Evolutionary conservation across 2,113 vertebrate species (phyloP).

Genomic region (Echinops telfairi): DNA sequence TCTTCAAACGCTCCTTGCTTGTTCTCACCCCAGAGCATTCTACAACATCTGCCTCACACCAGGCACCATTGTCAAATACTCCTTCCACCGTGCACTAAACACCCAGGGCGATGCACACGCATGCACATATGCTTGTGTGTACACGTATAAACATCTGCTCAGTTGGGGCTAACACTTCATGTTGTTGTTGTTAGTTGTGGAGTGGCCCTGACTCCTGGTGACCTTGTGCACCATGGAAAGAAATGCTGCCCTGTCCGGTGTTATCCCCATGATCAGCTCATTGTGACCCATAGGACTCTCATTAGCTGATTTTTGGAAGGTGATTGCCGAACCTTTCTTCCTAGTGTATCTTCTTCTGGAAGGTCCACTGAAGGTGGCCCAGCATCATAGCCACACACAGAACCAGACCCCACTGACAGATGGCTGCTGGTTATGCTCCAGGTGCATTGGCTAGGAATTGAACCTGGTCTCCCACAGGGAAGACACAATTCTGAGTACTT

Average conservation of each 20-base stretch:
- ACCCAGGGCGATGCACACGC: not conserved
- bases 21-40: not conserved
- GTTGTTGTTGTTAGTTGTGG: not conserved
- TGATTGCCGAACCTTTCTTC: not conserved
- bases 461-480: not conserved
- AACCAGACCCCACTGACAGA: not conserved
- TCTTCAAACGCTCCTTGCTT: not conserved
- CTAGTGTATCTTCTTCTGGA: not conserved
- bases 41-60: not conserved
- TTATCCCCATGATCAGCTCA: not conserved
- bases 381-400: not conserved
- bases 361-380: not conserved
- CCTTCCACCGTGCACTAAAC: not conserved
- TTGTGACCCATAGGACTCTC: not conserved
- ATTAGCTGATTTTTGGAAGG: not conserved
- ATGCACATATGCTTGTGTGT: not conserved
- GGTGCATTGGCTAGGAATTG: not conserved
- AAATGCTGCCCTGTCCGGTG: not conserved
- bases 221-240: not conserved
- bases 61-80: not conserved
- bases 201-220: not conserved
- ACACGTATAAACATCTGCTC: not conserved
- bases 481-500: not conserved
- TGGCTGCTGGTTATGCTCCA: not conserved
- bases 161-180: not conserved